Conservation (phyloP, 2,797 vertebrate species). For the Oreochromis grahami region DNA sequence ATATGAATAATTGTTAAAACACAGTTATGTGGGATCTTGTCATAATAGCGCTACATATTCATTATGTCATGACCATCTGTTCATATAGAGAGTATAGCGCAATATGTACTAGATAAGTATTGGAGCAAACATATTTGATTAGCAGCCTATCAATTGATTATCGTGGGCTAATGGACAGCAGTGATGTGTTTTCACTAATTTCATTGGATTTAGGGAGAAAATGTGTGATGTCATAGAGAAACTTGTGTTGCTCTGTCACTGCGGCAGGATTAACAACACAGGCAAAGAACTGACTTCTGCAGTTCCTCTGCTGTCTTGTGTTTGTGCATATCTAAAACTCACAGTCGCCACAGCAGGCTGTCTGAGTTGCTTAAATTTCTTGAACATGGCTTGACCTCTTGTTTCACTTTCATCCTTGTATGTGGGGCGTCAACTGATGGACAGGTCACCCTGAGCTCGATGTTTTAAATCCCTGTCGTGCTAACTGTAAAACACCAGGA, state of each 20-base stretch:
- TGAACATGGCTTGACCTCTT: constrained; percentile 13
- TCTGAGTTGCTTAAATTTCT: constrained; percentile 8
- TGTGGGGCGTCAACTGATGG: background rate
- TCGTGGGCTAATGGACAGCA: background rate
- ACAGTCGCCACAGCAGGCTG: background rate
- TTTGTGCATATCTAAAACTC: constrained; percentile 13
- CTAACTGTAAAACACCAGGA: constrained; percentile 15
- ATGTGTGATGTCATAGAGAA: constrained; percentile 31
- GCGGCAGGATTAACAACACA: constrained; percentile 39
- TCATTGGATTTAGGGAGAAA: background rate
- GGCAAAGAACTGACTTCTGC: constrained; percentile 23
- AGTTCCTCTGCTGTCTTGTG: constrained; percentile 16
- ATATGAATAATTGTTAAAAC: constrained; percentile 31
- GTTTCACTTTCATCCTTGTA: background rate
- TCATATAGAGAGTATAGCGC: background rate
- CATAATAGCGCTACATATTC: background rate
- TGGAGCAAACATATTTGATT: background rate
- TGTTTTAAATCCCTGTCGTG: constrained; percentile 1
- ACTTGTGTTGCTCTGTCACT: constrained; percentile 30
- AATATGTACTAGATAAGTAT: background rate
- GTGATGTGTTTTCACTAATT: constrained; percentile 13
- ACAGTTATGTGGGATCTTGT: background rate
- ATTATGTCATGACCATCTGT: background rate
- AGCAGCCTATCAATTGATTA: constrained; percentile 3
- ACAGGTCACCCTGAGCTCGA: constrained; percentile 60